A percentile compares a stretch with the other conserved stretches of the same genome.
phyloP scores from a whole-genome alignment of 1,140 invertebrate species.

The Ceratina calcarata region DNA sequence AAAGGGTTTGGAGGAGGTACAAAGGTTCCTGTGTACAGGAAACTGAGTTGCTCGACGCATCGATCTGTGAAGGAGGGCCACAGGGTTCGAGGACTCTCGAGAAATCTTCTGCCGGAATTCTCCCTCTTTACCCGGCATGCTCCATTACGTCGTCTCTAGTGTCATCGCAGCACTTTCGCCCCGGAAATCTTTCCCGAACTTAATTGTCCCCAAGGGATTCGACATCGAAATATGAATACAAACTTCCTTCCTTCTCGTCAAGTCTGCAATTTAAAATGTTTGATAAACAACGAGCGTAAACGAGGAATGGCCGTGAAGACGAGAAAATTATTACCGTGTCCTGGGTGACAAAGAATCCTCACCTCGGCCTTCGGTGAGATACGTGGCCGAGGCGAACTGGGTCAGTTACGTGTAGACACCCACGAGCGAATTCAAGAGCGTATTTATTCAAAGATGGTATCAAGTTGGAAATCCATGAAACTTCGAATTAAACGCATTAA shows the following conservation, averaged over 20 bases:
- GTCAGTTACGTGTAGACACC: conserved; percentile 23
- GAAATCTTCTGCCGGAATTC: conserved; percentile 44
- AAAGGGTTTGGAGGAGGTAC: neutral
- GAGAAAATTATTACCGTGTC: conserved; percentile 48
- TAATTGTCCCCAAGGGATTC: conserved; percentile 10
- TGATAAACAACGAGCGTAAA: conserved; percentile 19
- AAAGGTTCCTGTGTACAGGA: conserved; percentile 25
- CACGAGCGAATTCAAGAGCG: conserved; percentile 17
- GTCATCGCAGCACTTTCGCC: neutral
- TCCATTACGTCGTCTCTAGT: neutral
- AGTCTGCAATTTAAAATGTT: no score
- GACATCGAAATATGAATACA: neutral
- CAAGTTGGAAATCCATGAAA: conserved; percentile 21
- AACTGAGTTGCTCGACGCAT: conserved; percentile 38
- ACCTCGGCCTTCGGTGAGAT: conserved; percentile 45
- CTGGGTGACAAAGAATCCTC: conserved; percentile 49
- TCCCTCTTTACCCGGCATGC: no score
- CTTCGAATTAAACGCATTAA: conserved; percentile 32
- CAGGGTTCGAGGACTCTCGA: conserved; percentile 44
- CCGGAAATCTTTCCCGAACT: conserved; percentile 24
- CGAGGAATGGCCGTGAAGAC: conserved; percentile 13
- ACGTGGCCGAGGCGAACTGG: conserved; percentile 44
- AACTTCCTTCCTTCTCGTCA: no score
- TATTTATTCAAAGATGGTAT: neutral
- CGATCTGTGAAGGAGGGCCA: conserved; percentile 19